Base-by-base conservation (phyloP, 2,797 vertebrate genomes). In the Naso thynnoides region DNA sequence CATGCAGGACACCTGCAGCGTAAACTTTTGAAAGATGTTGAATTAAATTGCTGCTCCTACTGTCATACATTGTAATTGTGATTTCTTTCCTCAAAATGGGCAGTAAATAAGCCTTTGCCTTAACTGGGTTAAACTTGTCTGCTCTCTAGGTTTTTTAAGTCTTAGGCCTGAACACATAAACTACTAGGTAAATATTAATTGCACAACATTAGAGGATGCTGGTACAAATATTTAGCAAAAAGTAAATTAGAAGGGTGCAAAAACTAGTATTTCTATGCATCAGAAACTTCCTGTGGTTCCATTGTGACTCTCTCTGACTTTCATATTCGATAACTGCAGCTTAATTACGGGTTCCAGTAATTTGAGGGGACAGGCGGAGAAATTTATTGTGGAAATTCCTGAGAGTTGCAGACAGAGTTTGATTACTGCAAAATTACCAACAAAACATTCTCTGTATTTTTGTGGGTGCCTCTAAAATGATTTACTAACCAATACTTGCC, bases 291-390 rank as follows among this genome's bases (percentile, higher is more conserved):
- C n/a, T 55, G 24, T 18, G 57, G 10, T 53, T 64, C 4, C 23
- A 47, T 31, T 45, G 10, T 31, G 38, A 50, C 8, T 68, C 42
- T 42, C 14, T 53, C 24, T 53, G 48, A 58, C 31, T 49, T 62
- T 45, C 47, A 31, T 29, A 31, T 63, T 70, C 19, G 41, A 44
- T 39, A 60, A 31, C 74, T 77, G 33, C 10, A 11, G 77, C 9
- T 47, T 49, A 24, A 76, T 49, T 70, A 73, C 21, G 60, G n/a
- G 49, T 36, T 74, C 33, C 7, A 54, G 29, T 44, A 31, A 74
- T 50, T 11, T 0, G 7, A 18, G 13, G 39, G 16, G 18, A 2
- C 10, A 11, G 23, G 36, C 44, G 27, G 29, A 63, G 29, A 59
- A 27, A 66, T n/a, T 1, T 21, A 24, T 24, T 13, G 15, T 21